A percentile compares a stretch with the other conserved stretches of the same genome.
phyloP scores from a whole-genome alignment of 2,113 vertebrate species.

The Antechinus flavipes region DNA sequence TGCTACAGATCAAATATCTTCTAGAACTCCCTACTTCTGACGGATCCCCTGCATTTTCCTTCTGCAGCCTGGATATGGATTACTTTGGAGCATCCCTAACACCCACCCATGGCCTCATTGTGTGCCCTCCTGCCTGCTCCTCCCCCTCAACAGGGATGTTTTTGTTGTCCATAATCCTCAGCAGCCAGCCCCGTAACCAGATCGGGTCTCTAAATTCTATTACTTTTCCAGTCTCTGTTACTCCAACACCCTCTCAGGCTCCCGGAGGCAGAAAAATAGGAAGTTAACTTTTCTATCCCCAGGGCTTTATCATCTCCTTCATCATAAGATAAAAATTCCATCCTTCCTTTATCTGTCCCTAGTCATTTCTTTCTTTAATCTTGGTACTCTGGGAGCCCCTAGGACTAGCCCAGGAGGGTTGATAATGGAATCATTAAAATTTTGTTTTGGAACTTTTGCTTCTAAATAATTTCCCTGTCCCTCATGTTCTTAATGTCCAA shows the following conservation, averaged over 20 bases:
- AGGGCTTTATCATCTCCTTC: not conserved
- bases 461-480: not conserved
- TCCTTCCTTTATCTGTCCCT: not conserved
- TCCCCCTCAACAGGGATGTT: not conserved
- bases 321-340: not conserved
- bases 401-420: not conserved
- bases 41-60: constrained; percentile 13
- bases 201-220: not conserved
- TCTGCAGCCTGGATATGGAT: constrained; percentile 8
- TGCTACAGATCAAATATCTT: constrained; percentile 1
- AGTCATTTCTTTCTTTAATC: not conserved
- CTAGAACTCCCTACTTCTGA: not conserved
- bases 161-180: constrained; percentile 47
- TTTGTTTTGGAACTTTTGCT: not conserved
- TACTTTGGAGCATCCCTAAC: not conserved
- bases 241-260: not conserved
- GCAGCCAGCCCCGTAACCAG: constrained; percentile 13
- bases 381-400: not conserved
- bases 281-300: not conserved
- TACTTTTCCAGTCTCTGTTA: constrained; percentile 22
- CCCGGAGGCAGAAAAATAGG: not conserved
- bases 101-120: not conserved
- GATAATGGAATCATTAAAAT: no score
- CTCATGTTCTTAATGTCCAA: not conserved
- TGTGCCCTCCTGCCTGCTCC: not conserved